A percentile compares a stretch with the other conserved stretches of the same genome.
Conservation (phyloP, 2,888 invertebrate genomes). For the Cantharis rustica region DNA sequence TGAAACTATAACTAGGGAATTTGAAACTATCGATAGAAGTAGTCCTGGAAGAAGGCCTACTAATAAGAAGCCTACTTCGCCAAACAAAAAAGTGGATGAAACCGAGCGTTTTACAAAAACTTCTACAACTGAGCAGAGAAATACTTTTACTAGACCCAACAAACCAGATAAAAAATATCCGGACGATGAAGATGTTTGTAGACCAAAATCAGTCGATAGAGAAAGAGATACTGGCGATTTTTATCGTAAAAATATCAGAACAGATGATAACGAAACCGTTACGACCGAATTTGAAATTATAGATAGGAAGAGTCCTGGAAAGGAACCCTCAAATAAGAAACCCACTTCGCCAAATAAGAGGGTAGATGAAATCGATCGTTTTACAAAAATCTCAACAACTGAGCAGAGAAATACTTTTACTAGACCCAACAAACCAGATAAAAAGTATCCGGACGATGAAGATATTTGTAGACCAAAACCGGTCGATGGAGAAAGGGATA, state of each 20-base stretch:
- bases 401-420: no score
- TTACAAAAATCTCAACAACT: not conserved
- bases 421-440: no score
- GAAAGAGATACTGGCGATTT: not conserved
- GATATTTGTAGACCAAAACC: not conserved
- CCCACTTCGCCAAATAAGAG: not conserved
- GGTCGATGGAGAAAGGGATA: not conserved
- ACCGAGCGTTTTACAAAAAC: not conserved
- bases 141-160: not conserved
- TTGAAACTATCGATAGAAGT: not conserved
- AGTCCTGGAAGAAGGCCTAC: not conserved
- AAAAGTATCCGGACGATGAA: no score
- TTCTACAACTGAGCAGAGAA: not conserved
- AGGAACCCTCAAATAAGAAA: not conserved
- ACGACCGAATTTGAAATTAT: not conserved
- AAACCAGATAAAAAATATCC: constrained; percentile 10
- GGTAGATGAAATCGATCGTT: not conserved
- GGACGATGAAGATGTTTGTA: not conserved
- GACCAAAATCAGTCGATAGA: not conserved
- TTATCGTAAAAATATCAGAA: not conserved
- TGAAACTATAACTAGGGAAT: not conserved
- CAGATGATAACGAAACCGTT: not conserved
- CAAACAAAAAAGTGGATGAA: not conserved
- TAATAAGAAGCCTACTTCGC: constrained; percentile 7
- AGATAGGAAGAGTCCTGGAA: not conserved